phyloP scores from a whole-genome alignment of 2,888 invertebrate species.

The Eupelmus urozonus region DNA sequence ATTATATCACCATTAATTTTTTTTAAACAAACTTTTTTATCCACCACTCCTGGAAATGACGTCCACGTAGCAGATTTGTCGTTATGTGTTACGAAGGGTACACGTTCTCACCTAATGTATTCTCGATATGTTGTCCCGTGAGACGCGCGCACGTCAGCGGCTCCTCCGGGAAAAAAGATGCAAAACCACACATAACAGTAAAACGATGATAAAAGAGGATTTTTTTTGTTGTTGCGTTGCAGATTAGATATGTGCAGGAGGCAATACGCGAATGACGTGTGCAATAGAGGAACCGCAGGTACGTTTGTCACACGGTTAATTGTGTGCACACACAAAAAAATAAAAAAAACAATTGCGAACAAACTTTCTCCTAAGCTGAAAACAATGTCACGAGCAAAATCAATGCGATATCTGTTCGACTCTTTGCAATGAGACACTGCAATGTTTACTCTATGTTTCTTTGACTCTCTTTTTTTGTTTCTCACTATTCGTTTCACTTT shows the following conservation, averaged over 20 bases:
- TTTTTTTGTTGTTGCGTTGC: conserved; percentile 84
- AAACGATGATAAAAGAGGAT: conserved; percentile 73
- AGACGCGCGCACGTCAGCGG: conserved; percentile 52
- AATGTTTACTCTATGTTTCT: background rate
- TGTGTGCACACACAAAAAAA: conserved; percentile 51
- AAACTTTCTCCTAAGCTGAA: background rate
- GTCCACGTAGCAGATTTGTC: conserved; percentile 36
- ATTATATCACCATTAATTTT: background rate
- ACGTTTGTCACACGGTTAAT: conserved; percentile 77
- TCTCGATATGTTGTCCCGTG: conserved; percentile 54
- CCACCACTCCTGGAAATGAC: conserved; percentile 8
- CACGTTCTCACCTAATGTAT: background rate
- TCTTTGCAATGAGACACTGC: conserved; percentile 49
- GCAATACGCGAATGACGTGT: conserved; percentile 94
- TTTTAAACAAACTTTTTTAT: background rate
- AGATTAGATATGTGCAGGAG: conserved; percentile 99
- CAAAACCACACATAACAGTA: background rate
- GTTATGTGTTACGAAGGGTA: conserved; percentile 21
- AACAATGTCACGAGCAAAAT: background rate
- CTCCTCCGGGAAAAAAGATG: conserved; percentile 55
- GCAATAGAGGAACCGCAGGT: conserved; percentile 99
- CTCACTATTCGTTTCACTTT: conserved; percentile 15
- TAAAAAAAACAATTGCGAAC: conserved; percentile 9
- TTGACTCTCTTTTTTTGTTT: conserved; percentile 1
- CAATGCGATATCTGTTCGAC: background rate